Percentiles rank a stretch among this genome's conserved stretches.
phyloP scores from a whole-genome alignment of 2,113 vertebrate species.

The Pontoporia blainvillei region DNA sequence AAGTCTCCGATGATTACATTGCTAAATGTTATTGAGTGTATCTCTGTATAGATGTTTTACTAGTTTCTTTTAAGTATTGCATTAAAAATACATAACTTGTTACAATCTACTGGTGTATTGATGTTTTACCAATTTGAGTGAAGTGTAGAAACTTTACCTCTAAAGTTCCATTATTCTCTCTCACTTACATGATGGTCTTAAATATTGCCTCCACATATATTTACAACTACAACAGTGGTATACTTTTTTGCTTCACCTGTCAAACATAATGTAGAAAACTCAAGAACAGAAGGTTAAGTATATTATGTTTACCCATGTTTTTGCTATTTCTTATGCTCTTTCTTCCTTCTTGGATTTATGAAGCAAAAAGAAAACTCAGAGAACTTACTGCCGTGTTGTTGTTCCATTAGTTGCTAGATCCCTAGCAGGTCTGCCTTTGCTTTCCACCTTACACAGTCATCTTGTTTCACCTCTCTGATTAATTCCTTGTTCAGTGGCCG shows the following conservation, averaged over 20 bases:
- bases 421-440: not conserved
- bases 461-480: conserved; percentile 86
- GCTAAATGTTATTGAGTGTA: not conserved
- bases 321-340: not conserved
- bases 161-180: not conserved
- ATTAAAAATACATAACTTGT: not conserved
- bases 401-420: not conserved
- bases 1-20: not conserved
- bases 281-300: not conserved
- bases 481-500: conserved; percentile 96
- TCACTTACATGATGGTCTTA: not conserved
- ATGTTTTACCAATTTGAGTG: not conserved
- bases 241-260: not conserved
- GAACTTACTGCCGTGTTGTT: not conserved
- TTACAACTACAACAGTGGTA: not conserved
- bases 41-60: not conserved
- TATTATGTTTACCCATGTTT: not conserved
- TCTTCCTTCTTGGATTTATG: not conserved
- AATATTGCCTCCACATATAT: not conserved
- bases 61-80: not conserved
- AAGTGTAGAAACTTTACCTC: not conserved
- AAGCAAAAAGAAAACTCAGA: not conserved
- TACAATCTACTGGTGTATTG: not conserved
- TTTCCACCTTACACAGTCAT: not conserved
- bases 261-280: not conserved